Evolutionary conservation across 2,113 vertebrate species (phyloP).

Genomic region (Dromaius novaehollandiae): DNA sequence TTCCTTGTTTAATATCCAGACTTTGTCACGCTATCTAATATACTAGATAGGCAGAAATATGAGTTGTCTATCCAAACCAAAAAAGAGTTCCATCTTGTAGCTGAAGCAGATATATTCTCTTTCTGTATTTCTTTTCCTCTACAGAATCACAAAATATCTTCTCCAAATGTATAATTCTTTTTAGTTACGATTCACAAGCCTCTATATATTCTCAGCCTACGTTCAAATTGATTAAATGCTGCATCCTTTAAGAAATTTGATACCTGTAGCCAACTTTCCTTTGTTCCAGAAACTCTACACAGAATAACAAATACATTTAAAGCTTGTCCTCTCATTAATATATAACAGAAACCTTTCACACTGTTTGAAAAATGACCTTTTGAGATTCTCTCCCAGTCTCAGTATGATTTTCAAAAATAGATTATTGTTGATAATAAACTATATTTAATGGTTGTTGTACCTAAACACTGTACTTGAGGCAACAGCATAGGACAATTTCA

Average conservation of each 20-base stretch:
- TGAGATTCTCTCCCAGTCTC: not conserved
- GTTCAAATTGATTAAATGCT: not conserved
- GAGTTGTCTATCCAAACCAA: not conserved
- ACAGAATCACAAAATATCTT: not conserved
- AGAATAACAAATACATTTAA: not conserved
- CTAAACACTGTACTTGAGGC: not conserved
- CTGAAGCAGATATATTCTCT: rapidly evolving
- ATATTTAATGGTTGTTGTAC: not conserved
- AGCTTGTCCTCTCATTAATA: not conserved
- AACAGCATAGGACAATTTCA: not conserved
- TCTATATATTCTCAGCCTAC: not conserved
- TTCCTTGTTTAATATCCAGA: not conserved
- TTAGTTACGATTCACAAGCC: not conserved
- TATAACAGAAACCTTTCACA: not conserved
- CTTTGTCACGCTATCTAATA: not conserved
- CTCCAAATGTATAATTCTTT: not conserved
- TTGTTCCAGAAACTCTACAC: not conserved
- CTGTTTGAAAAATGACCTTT: not conserved
- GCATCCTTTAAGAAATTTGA: not conserved
- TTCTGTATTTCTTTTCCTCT: not conserved
- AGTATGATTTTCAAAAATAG: not conserved
- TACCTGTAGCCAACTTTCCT: not conserved
- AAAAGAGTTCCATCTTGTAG: not conserved
- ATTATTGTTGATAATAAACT: too few relatives aligned
- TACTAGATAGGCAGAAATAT: not conserved